Evolutionary conservation across 1,140 invertebrate genomes (phyloP), one percentile per base, ranked within the genome.

Genomic region (Drosophila kikkawai): DNA sequence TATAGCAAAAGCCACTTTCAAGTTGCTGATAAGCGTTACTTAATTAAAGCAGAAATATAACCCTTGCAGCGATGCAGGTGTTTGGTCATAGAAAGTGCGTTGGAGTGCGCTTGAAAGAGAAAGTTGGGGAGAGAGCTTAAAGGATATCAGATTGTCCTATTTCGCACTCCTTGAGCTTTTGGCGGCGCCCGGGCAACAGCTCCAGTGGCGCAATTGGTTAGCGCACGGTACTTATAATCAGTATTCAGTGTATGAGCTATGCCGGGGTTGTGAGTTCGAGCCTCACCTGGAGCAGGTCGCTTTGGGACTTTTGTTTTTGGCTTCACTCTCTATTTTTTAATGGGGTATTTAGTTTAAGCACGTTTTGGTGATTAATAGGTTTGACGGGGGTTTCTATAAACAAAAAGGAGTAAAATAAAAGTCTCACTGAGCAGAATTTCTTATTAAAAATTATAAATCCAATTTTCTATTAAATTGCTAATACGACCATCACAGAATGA

Each of bases 141-240:
- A 70, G 67, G 67, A 70, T 45, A 70, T 67, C n/a, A 7, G 47
- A 67, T 55, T 70, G 39, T 67, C 51, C 32, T 67, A 66, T 47
- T 70, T 55, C 13, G 48, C 96, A 97, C 96, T 97, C 96, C 96
- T 96, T 96, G 96, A 96, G 96, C 96, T 97, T 98, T 98, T 97
- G 97, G 97, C 97, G 97, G 97, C 96, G 97, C 96, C 97, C 97
- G 96, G 96, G 97, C 97, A 97, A 97, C 97, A 98, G 96, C 96
- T 96, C 96, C 96, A 97, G 97, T 98, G 97, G 97, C 97, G 97
- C 97, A 98, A 98, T 98, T 97, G 97, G 97, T 98, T 98, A 98
- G 97, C 97, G 97, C 97, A 97, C 97, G 97, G 97, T 98, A 98
- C 97, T 97, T 98, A 98, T 98, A 97, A 94, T 92, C 95, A 96